phyloP scores from a whole-genome alignment of 1,140 invertebrate species.

The Drosophila nannoptera region DNA sequence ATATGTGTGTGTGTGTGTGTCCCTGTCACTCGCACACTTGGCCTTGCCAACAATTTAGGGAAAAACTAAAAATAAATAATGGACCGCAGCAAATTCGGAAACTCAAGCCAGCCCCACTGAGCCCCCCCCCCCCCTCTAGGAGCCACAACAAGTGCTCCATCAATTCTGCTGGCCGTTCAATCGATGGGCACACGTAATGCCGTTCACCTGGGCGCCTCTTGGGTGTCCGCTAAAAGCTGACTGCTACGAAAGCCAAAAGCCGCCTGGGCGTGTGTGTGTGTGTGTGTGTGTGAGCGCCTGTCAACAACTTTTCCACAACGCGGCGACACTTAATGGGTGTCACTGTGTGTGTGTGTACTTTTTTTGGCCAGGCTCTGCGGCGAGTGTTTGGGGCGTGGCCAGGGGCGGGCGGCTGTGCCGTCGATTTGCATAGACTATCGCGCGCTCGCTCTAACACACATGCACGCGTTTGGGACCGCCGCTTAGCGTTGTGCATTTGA shows the following conservation, averaged over 20 bases:
- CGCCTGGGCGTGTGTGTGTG: neutral
- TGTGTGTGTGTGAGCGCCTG: constrained; percentile 13
- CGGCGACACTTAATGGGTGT: constrained; percentile 46
- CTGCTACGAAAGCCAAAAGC: neutral
- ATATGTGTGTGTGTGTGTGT: too few relatives aligned
- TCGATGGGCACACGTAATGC: too few relatives aligned
- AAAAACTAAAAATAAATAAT: too few relatives aligned
- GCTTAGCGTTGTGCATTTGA: constrained; percentile 28
- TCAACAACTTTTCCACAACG: constrained; percentile 32
- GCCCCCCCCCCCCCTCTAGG: too few relatives aligned
- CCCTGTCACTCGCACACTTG: too few relatives aligned
- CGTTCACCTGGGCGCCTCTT: neutral
- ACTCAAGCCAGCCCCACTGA: too few relatives aligned
- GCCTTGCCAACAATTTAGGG: too few relatives aligned
- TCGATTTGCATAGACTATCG: constrained; percentile 46
- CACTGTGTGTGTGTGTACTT: constrained; percentile 13
- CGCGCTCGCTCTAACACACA: neutral
- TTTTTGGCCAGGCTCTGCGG: constrained; percentile 14
- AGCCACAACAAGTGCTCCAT: too few relatives aligned
- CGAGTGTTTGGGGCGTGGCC: neutral
- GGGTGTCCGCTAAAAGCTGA: constrained; percentile 7
- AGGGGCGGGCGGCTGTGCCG: neutral
- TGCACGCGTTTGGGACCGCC: too few relatives aligned
- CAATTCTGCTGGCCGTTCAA: too few relatives aligned
- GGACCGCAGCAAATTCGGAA: too few relatives aligned